Base-by-base conservation (phyloP, 2,113 vertebrate genomes). In the Erythrocercus mccallii region DNA sequence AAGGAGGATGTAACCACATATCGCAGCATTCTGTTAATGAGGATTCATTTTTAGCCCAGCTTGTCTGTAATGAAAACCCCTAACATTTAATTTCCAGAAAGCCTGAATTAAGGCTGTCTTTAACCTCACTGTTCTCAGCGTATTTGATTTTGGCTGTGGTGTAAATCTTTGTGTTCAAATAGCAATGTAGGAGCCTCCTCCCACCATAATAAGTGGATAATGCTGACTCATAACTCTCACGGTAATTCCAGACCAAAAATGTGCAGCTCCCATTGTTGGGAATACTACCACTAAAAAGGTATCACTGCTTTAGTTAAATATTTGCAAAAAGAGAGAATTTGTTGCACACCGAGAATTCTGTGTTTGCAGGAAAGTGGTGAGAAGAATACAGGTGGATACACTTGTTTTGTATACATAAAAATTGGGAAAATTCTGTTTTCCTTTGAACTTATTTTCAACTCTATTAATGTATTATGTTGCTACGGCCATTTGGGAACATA, bases 1-100 rank as follows among this genome's bases (percentile, higher is more conserved):
- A 25, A 54, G 78, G 53, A 86, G 51, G 72, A 84, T 37, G 82
- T 17, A 83, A n/a, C 31, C 16, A 0, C 60, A 53, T 44, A 79
- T 81, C 84, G 58, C 62, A 40, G 47, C 64, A 22, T 82, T 77
- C 92, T 66, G 73, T 50, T 97, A 96, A 95, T 92, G 88, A 96
- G 78, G 90, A 92, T 86, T 97, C 91, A 79, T 94, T 97, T 96
- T 95, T 96, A 95, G 95, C 58, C 66, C 38, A n/a, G 47, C 65
- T 91, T 50, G 42, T 71, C 82, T 96, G 72, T 50, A 74, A 82
- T 56, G 61, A 87, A 97, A 95, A 88, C n/a, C 65, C 61, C 73
- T 45, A 73, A 38, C 53, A 21, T 90, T 91, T 66, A 68, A 85
- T 64, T 89, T 56, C 93, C 86, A 60, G 78, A 38, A 28, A 56